A percentile compares a stretch with the other conserved stretches of the same genome.
phyloP scores from a whole-genome alignment of 2,113 vertebrate genomes.

The Sorex fumeus region DNA sequence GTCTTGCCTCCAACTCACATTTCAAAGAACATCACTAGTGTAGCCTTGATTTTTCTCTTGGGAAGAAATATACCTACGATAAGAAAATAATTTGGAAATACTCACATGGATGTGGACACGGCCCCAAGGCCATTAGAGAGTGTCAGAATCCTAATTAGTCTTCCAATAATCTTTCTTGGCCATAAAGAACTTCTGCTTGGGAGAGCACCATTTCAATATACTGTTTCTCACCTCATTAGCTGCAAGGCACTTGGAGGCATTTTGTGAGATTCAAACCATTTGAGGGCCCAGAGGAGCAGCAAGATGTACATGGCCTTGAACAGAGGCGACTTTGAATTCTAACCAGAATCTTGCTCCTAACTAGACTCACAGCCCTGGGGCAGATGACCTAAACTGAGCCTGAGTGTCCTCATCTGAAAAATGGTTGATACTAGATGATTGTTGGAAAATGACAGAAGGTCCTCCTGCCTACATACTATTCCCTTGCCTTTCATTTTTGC shows the following conservation, averaged over 20 bases:
- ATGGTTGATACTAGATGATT: conserved; percentile 2
- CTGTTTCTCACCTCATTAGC: conserved; percentile 68
- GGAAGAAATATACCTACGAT: conserved; percentile 65
- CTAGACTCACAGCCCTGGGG: background rate
- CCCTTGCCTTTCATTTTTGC: conserved; percentile 18
- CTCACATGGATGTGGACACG: conserved; percentile 61
- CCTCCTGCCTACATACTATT: background rate
- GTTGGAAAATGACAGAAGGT: conserved; percentile 47
- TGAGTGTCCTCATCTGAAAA: conserved; percentile 58
- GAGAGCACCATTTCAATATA: conserved; percentile 58
- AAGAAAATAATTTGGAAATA: conserved; percentile 66
- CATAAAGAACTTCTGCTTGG: conserved; percentile 65
- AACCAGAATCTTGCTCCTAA: conserved; percentile 17
- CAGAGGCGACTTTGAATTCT: background rate
- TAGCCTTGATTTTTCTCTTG: conserved; percentile 48
- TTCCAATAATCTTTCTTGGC: conserved; percentile 50
- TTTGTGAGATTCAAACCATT: conserved; percentile 61
- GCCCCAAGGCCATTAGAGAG: conserved; percentile 57
- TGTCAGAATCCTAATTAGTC: conserved; percentile 72
- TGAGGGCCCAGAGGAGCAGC: background rate
- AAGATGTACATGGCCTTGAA: conserved; percentile 13
- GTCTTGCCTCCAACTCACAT: conserved; percentile 43
- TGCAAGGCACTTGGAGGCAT: conserved; percentile 63
- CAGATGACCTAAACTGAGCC: background rate
- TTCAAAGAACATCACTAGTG: conserved; percentile 59